A percentile compares a stretch with the other conserved stretches of the same genome.
Evolutionary conservation across 1,140 invertebrate species (phyloP).

Genomic region (Homalodisca vitripennis): DNA sequence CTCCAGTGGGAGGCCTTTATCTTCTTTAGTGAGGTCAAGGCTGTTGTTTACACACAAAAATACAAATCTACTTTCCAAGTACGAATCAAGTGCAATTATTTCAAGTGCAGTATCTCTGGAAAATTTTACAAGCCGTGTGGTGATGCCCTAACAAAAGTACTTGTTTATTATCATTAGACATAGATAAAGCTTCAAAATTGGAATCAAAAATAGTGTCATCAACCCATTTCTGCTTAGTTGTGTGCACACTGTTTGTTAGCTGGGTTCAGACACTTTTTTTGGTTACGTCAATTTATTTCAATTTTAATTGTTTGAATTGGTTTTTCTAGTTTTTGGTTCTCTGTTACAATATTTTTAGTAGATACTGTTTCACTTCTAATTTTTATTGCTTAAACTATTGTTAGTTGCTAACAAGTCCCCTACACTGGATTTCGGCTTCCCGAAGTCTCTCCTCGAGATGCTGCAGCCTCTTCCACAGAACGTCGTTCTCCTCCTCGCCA

Average conservation of each 20-base stretch:
- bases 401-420: neutral
- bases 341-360: neutral
- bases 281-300: neutral
- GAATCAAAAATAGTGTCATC: constrained; percentile 6
- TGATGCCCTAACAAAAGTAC: neutral
- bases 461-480: neutral
- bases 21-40: neutral
- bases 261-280: neutral
- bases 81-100: neutral
- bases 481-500: neutral
- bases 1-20: neutral
- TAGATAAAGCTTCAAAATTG: neutral
- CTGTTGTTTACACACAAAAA: constrained; percentile 13
- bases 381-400: neutral
- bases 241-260: neutral
- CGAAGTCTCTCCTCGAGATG: neutral
- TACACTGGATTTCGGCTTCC: neutral
- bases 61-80: neutral
- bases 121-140: neutral
- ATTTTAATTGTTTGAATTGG: neutral
- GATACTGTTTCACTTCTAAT: neutral
- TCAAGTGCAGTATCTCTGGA: neutral
- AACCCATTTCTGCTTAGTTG: neutral
- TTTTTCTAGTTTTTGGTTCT: neutral
- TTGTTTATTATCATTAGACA: neutral